phyloP scores from a whole-genome alignment of 2,113 vertebrate species.

The Maylandia zebra region DNA sequence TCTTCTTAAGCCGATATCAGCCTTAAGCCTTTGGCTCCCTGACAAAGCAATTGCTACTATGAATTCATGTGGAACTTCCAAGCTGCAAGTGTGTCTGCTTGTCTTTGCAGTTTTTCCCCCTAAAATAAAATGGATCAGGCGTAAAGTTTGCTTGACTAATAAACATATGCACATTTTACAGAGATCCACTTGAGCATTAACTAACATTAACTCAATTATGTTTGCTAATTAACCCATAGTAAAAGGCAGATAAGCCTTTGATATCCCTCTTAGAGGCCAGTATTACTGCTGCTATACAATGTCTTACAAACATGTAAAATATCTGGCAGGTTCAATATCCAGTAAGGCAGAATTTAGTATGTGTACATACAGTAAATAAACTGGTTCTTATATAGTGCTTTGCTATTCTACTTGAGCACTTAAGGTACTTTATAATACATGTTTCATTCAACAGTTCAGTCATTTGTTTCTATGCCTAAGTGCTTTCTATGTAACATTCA shows the following conservation, averaged over 20 bases:
- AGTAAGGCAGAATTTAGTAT: neutral
- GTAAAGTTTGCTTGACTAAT: neutral
- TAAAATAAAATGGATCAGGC: neutral
- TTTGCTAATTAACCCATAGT: neutral
- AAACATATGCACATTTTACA: neutral
- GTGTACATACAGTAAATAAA: neutral
- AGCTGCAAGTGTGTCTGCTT: neutral
- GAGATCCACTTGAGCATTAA: neutral
- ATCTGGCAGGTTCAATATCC: neutral
- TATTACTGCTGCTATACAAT: neutral
- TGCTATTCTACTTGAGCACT: neutral
- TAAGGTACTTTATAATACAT: neutral
- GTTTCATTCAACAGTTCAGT: neutral
- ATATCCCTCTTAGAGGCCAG: neutral
- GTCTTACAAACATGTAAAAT: neutral
- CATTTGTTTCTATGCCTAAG: neutral
- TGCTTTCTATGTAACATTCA: neutral
- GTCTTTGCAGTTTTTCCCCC: neutral
- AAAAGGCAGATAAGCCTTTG: neutral
- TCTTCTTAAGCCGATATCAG: neutral
- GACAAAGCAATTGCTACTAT: neutral
- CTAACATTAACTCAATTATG: neutral
- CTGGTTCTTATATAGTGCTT: neutral
- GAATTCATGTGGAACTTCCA: neutral
- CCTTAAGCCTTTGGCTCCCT: neutral